Conservation (phyloP, 2,113 vertebrate genomes). For the Cryptoleucopteryx plumbea region DNA sequence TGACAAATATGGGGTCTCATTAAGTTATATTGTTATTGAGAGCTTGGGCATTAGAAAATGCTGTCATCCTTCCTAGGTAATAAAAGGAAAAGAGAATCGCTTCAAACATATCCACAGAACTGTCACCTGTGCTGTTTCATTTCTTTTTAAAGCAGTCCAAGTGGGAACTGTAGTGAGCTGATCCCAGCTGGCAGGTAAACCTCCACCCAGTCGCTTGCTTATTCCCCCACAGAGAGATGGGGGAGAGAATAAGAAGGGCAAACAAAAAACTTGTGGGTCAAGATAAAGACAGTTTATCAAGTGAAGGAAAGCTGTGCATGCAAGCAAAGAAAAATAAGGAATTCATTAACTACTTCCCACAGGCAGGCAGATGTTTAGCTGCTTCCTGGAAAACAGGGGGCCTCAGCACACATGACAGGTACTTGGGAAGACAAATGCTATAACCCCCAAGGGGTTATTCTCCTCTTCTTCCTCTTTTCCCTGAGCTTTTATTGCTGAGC, state of each 20-base stretch:
- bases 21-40: not conserved
- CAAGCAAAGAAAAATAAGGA: not conserved
- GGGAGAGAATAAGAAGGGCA: rapidly evolving
- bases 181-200: not conserved
- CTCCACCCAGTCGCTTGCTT: rapidly evolving
- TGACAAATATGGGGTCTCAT: not conserved
- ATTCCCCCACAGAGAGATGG: rapidly evolving
- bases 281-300: not conserved
- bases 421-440: not conserved
- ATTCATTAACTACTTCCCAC: not conserved
- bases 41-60: not conserved
- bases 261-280: not conserved
- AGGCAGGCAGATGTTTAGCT: not conserved
- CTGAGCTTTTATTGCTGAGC: not conserved
- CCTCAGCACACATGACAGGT: rapidly evolving
- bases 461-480: not conserved
- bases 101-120: not conserved
- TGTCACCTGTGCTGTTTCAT: not conserved
- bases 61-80: not conserved
- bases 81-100: not conserved
- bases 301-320: not conserved
- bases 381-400: not conserved
- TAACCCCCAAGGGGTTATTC: not conserved
- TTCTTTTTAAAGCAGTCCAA: not conserved
- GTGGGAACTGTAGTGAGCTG: not conserved